phyloP scores from a whole-genome alignment of 1,140 invertebrate genomes.

The Pogonognathellus flavescens region DNA sequence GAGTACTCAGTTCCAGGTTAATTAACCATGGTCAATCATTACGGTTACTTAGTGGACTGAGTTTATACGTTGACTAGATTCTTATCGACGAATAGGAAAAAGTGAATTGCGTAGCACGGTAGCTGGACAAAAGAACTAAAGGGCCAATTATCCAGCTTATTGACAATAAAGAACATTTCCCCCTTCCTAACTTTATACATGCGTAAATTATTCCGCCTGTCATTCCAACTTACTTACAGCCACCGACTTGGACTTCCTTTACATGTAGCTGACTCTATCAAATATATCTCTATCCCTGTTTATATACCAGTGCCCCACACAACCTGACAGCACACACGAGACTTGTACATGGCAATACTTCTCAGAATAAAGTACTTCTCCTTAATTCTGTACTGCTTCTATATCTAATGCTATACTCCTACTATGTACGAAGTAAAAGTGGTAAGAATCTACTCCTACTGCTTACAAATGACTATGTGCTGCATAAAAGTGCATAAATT shows the following conservation, averaged over 20 bases:
- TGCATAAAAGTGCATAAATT: conserved; percentile 4
- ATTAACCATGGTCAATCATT: background rate
- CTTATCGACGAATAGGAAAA: background rate
- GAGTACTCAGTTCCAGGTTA: too few relatives aligned
- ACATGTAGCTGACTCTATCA: too few relatives aligned
- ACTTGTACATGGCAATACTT: background rate
- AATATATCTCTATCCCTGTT: background rate
- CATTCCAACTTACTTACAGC: conserved; percentile 3
- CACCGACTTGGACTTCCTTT: too few relatives aligned
- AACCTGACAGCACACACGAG: background rate
- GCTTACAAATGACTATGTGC: conserved; percentile 32
- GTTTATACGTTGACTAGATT: background rate
- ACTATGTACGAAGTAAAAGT: background rate
- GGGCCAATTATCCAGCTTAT: conserved; percentile 38
- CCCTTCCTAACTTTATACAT: conserved; percentile 37
- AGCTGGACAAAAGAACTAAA: conserved; percentile 16
- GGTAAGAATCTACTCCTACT: background rate
- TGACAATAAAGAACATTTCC: conserved; percentile 47
- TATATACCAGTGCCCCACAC: background rate
- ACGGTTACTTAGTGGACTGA: background rate
- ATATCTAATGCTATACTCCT: too few relatives aligned
- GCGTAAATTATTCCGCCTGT: conserved; percentile 33
- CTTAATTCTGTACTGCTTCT: too few relatives aligned
- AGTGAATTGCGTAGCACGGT: conserved; percentile 17
- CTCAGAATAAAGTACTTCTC: background rate